Percentiles rank a stretch among this genome's conserved stretches.
Conservation (phyloP, 2,113 vertebrate species). For the Desmodus rotundus region DNA sequence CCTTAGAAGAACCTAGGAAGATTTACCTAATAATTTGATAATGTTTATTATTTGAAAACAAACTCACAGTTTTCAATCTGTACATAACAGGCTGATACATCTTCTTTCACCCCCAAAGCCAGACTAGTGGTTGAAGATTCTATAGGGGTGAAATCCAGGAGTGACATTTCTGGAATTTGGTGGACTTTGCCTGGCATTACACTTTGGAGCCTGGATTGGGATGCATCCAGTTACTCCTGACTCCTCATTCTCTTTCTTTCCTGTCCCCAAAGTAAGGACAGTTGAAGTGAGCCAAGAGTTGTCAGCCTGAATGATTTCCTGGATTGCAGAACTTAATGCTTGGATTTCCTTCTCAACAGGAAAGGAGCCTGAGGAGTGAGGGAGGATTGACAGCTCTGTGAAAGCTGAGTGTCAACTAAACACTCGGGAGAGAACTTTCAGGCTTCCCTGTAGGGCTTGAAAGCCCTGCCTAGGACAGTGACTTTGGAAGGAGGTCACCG, state of each 20-base stretch:
- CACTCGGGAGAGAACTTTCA: neutral
- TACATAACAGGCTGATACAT: neutral
- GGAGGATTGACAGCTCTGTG: neutral
- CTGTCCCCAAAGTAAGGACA: neutral
- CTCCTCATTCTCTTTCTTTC: neutral
- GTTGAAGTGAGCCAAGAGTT: neutral
- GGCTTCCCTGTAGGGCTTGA: neutral
- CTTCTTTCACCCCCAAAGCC: neutral
- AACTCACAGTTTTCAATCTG: neutral
- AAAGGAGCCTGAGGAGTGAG: neutral
- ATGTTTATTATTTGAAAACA: slow-evolving; percentile 8
- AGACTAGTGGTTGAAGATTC: neutral
- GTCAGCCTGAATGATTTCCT: neutral
- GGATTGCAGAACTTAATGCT: too few relatives aligned
- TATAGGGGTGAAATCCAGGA: neutral
- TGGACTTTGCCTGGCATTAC: neutral
- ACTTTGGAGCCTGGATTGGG: neutral
- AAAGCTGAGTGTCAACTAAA: neutral
- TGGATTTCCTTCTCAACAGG: neutral
- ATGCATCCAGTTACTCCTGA: neutral
- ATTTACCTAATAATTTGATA: neutral
- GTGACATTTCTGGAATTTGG: neutral
- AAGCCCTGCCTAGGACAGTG: neutral
- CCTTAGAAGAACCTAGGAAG: neutral
- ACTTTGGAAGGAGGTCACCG: neutral